Base-by-base conservation (phyloP, 2,797 vertebrate species). In the Sebastes dallii region DNA sequence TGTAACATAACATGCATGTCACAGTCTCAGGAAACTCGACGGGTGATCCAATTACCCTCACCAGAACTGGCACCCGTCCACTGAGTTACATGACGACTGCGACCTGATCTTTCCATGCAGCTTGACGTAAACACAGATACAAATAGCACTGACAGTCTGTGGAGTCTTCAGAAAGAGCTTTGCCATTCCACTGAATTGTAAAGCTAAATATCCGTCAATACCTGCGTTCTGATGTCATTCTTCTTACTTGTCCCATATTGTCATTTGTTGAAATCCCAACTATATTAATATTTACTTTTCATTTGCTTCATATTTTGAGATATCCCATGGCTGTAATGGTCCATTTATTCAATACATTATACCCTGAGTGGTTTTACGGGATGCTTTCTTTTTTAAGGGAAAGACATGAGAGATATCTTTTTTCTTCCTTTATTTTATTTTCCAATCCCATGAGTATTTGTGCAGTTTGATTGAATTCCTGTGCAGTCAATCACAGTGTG, bases 1-100 rank as follows among this genome's bases (percentile, higher is more conserved):
- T 30, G 32, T 20, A 30, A 8, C 20, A 29, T n/a, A 61, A 32
- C n/a, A 39, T 70, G 10, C 0, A n/a, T 58, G 29, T 18, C 39
- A 42, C 39, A 42, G 77, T 85, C 50, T 67, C 24, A 66, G 75
- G 60, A 61, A 72, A 61, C 25, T 65, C 46, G 3, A 11, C 1
- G 18, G 32, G 16, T 83, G 18, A 90, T 92, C 87, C 87, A 86
- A 66, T 93, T 90, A 92, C 11, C 22, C 14, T 18, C 6, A 30
- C 27, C n/a, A 59, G 88, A 72, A 27, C 42, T 86, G 84, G 79
- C 81, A 20, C 1, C 1, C 1, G 3, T 71, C 29, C 42, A 46
- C 14, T 5, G 8, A 42, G 69, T 89, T 90, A 85, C 78, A 79
- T 86, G 86, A 86, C 75, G 86, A 86, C 75, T 3, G 5, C 24